Percentiles rank a stretch among this genome's conserved stretches.
Conservation (phyloP, 2,113 vertebrate species). For the Petrocephalus zakoni region DNA sequence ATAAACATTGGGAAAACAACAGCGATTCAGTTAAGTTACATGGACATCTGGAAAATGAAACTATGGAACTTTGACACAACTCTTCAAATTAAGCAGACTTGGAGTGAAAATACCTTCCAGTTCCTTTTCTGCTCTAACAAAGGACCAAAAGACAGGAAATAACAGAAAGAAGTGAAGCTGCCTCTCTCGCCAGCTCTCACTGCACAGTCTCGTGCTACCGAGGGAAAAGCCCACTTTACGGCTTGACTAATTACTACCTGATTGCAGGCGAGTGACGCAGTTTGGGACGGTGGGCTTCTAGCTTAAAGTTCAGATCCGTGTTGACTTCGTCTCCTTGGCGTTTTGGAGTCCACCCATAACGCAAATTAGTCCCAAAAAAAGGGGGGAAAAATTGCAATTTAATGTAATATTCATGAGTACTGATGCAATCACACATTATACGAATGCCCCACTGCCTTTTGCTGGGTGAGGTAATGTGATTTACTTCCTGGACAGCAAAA, state of each 20-base stretch:
- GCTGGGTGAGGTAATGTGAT: constrained; percentile 39
- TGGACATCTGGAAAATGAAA: background rate
- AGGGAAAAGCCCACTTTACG: background rate
- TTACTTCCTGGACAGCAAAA: constrained; percentile 32
- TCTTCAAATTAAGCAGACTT: background rate
- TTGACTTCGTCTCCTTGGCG: background rate
- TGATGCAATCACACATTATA: constrained; percentile 40
- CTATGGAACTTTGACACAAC: background rate
- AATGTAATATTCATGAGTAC: constrained; percentile 39
- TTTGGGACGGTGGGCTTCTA: background rate
- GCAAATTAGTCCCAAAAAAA: background rate
- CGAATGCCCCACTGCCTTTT: constrained; percentile 23
- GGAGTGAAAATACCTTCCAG: background rate
- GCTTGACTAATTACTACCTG: background rate
- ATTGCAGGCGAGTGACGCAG: background rate
- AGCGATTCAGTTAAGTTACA: background rate
- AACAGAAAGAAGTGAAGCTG: background rate
- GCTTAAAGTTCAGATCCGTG: background rate
- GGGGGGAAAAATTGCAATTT: background rate
- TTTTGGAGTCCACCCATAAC: background rate
- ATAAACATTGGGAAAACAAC: background rate
- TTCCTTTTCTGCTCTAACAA: background rate
- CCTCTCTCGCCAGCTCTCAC: background rate
- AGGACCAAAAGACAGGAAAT: background rate
- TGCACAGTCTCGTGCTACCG: background rate